Base-by-base conservation (phyloP, 23 tunicate genomes). In the Aplidium turbinatum region DNA sequence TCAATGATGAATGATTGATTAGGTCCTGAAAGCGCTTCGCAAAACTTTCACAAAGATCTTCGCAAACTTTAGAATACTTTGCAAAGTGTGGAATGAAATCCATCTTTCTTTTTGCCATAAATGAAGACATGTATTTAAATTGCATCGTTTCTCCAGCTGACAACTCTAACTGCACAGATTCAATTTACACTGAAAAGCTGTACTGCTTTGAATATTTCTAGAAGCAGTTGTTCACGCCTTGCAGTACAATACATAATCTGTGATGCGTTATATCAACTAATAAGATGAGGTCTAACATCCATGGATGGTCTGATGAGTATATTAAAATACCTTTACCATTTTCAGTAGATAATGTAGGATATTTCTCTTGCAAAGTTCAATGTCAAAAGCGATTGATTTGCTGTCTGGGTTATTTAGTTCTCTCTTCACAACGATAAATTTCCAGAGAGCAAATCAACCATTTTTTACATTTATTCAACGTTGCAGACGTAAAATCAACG, bases 171-270 rank as follows among this genome's bases (percentile, higher is more conserved):
- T 55, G 62, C 13, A 55, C 25, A 55, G 26, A 55, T 55, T 55
- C 26, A 55, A 18, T 55, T 55, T 55, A 20, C 62, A 11, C n/a
- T n/a, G 13, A 42, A 42, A 42, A 13, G 13, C n/a, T 18, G n/a
- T 11, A 55, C 7, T 18, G 21, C 6, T 55, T 55, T 55, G 62
- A 55, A 55, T 6, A 55, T 11, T 55, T 55, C 62, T 20, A 22
- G 62, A 55, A 55, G 26, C 23, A 55, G n/a, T 22, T 55, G 62
- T 55, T 55, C 62, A 55, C n/a, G n/a, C n/a, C 62, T 55, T 55
- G 62, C 62, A 55, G 23, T 22, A 11, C 23, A 11, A 55, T 55
- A 6, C 62, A 55, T 55, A 55, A 55, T 7, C 7, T n/a, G 26
- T 55, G 62, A 6, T 55, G 26, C 23, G 62, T 55, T 55, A 55